A percentile compares a stretch with the other conserved stretches of the same genome.
Evolutionary conservation across 2,797 vertebrate genomes (phyloP).

Genomic region (Ceyx erithaca): DNA sequence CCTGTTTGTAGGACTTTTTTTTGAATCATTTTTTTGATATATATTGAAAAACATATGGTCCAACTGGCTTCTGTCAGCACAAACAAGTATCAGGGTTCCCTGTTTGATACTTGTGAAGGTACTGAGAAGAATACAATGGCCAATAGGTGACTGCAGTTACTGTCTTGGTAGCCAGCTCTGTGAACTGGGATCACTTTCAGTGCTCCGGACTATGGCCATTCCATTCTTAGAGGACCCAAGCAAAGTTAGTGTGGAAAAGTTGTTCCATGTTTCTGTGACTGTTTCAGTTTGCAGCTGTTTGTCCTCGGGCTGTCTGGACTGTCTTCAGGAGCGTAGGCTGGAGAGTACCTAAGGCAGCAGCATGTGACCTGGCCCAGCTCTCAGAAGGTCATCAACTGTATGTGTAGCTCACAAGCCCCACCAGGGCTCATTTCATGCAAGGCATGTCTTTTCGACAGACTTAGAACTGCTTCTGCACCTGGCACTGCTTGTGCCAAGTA

Average conservation of each 20-base stretch:
- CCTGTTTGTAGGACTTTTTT: not conserved
- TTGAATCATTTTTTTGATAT: not conserved
- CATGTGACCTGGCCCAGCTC: not conserved
- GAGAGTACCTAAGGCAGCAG: not conserved
- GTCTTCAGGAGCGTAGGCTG: not conserved
- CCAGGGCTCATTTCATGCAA: not conserved
- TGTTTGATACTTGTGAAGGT: not conserved
- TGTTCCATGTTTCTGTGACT: not conserved
- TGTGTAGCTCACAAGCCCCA: not conserved
- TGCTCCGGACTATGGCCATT: not conserved
- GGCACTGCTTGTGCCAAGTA: accelerated
- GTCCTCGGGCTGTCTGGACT: not conserved
- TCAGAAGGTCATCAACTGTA: not conserved
- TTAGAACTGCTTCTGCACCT: not conserved
- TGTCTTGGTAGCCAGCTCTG: not conserved
- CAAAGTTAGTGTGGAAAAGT: not conserved
- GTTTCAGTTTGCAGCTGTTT: not conserved
- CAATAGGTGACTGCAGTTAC: not conserved
- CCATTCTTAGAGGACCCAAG: not conserved
- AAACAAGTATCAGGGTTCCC: not conserved
- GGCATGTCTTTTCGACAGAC: not conserved
- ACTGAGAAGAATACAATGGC: not conserved
- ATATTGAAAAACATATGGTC: not conserved
- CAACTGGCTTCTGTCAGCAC: not conserved
- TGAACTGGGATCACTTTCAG: not conserved